These are phyloP conservation scores for Numenius phaeopus DNA, from an alignment of 2,797 vertebrate genomes.

Conservation along the genomic window DNA sequence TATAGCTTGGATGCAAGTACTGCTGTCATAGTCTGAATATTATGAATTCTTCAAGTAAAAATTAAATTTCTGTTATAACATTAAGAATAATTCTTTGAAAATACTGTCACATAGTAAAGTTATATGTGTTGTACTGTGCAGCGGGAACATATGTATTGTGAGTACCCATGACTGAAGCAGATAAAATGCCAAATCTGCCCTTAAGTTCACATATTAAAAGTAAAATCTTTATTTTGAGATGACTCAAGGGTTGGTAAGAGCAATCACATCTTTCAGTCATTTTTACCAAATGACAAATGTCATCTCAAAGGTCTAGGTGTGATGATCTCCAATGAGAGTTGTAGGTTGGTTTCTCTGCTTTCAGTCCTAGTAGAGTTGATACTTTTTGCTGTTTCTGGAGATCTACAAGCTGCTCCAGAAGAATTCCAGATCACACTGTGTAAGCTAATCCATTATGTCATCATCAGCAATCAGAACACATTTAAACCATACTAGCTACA, in stretches of 20 bases:
- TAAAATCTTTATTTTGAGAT: not conserved
- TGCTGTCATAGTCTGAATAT: not conserved
- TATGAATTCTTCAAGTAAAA: not conserved
- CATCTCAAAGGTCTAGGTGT: not conserved
- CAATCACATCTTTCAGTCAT: not conserved
- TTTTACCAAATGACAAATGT: not conserved
- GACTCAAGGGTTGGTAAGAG: not conserved
- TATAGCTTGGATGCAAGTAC: not conserved
- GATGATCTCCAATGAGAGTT: fast-evolving
- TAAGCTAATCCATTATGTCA: not conserved
- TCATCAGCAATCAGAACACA: not conserved
- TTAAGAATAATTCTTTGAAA: not conserved
- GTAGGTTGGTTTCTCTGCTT: not conserved
- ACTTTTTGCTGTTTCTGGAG: not conserved
- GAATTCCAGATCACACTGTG: not conserved
- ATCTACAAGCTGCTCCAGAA: not conserved
- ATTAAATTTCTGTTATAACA: not conserved
- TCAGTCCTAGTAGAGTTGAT: not conserved
- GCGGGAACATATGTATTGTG: not conserved
- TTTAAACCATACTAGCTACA: not conserved
- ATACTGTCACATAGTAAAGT: not conserved
- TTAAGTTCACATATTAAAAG: not conserved
- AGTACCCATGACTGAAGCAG: not conserved
- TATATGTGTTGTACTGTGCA: not conserved
- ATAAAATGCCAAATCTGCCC: not conserved